These are phyloP conservation scores for Trinectes maculatus DNA, from an alignment of 2,113 vertebrate species.

Conservation along the genomic window DNA sequence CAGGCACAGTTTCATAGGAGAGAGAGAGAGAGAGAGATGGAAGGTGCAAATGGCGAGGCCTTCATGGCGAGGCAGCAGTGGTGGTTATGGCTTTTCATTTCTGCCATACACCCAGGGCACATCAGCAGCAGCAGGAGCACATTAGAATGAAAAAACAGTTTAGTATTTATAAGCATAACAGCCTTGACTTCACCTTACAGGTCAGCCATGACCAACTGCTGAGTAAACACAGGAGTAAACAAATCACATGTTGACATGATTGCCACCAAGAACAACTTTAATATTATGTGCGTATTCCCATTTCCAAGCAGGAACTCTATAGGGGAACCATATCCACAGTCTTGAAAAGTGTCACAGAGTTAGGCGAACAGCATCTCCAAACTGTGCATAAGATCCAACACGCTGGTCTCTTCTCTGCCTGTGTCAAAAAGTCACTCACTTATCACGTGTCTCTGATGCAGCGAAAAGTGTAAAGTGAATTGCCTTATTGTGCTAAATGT, in stretches of 20 bases:
- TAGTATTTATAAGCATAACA: constrained; percentile 9
- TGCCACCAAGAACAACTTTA: neutral
- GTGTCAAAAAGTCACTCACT: neutral
- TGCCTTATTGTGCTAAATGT: neutral
- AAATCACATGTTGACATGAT: neutral
- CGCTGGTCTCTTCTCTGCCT: neutral
- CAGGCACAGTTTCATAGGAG: constrained; percentile 69
- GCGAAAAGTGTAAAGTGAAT: neutral
- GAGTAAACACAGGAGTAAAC: neutral
- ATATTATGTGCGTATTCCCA: neutral
- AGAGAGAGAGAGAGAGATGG: neutral
- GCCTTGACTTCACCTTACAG: constrained; percentile 11
- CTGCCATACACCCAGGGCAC: constrained; percentile 21
- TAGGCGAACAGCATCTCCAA: neutral
- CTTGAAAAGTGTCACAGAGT: too few species aligned
- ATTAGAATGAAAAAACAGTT: constrained; percentile 35
- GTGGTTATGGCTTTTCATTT: constrained; percentile 41
- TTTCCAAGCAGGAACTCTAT: too few species aligned
- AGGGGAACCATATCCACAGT: too few species aligned
- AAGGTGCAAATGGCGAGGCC: constrained; percentile 2
- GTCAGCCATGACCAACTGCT: constrained; percentile 8
- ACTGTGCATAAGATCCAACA: neutral
- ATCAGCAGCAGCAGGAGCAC: constrained; percentile 5
- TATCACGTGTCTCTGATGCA: neutral
- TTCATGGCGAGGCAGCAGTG: constrained; percentile 11